Base-by-base conservation (phyloP, 2,888 invertebrate genomes). In the Dynastes maya region DNA sequence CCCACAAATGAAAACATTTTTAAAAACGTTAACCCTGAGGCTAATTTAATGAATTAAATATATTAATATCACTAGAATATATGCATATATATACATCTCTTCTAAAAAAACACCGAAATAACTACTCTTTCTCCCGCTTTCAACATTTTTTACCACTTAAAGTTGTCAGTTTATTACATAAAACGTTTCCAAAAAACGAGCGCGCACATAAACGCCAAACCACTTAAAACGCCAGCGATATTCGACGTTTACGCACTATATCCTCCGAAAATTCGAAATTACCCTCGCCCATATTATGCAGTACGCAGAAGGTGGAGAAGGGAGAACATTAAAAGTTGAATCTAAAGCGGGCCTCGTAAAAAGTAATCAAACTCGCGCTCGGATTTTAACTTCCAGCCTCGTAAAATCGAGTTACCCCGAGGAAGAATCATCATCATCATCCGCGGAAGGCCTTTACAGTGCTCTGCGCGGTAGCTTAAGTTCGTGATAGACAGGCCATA, bases 401-500 rank as follows among this genome's bases (percentile, higher is more conserved):
- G 32, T 76, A 76, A 65, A 55, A 67, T 67, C 32, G 76, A 76
- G 72, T 72, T 58, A 72, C 72, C 72, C 72, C 51, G 11, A 16
- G 45, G 40, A 22, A 29, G 51, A 68, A 27, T 63, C 32, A 58
- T 58, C 55, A 16, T n/a, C 63, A 13, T 68, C 37, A 40, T 68
- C 22, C 51, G 68, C n/a, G 13, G 51, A 40, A n/a, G 49, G 13
- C 6, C 37, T 9, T 0, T 37, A 22, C 58, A 61, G 45, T 8
- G 45, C 45, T 8, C 32, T 5, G 45, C 9, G 45, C 45, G 45
- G 72, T 55, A 72, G 55, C 58, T 53, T 37, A 58, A 72, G 37
- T 80, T 75, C 53, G 72, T 70, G 76, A 80, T 81, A 80, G 80
- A 81, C 81, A 81, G 81, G 81, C 82, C 76, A 81, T 82, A 82